Conservation (phyloP, 2,797 vertebrate genomes). For the Mus minutoides region DNA sequence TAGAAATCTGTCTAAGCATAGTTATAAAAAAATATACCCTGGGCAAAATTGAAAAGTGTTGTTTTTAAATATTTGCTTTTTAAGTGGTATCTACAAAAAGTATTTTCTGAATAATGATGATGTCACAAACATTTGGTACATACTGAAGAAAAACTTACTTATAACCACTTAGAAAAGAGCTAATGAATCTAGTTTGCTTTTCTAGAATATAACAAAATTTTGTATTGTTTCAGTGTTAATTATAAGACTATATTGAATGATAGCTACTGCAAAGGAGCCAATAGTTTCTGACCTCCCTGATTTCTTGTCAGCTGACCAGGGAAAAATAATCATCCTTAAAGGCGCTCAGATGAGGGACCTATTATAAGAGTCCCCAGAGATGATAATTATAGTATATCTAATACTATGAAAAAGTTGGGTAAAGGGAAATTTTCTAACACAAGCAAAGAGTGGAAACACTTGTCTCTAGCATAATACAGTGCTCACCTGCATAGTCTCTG, state of each 20-base stretch:
- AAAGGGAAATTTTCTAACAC: background rate
- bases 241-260: background rate
- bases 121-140: background rate
- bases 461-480: background rate
- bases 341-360: background rate
- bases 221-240: background rate
- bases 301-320: background rate
- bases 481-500: background rate
- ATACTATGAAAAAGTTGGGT: background rate
- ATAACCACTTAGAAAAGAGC: background rate
- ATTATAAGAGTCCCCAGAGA: background rate
- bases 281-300: background rate
- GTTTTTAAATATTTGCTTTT: background rate
- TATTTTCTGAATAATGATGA: background rate
- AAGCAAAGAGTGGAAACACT: background rate
- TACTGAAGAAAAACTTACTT: background rate
- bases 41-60: conserved; percentile 16
- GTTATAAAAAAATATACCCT: background rate
- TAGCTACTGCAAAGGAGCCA: background rate
- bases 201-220: background rate
- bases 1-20: background rate
- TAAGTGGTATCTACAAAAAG: background rate
- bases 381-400: background rate
- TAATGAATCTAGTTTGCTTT: background rate
- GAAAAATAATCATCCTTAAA: background rate